Conservation (phyloP, 2,797 vertebrate species). For the Gallinago nigripennis region DNA sequence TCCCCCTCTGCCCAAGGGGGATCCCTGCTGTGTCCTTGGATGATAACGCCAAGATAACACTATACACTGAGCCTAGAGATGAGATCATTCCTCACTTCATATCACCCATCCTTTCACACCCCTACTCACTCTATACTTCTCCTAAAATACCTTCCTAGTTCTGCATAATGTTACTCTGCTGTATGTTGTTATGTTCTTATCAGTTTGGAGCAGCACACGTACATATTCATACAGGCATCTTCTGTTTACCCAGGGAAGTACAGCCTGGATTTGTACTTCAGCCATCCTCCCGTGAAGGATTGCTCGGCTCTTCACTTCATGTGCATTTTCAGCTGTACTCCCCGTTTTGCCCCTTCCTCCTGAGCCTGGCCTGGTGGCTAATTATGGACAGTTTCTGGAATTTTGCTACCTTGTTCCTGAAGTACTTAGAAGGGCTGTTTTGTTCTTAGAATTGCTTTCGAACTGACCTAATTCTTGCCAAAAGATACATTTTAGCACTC, state of each 20-base stretch:
- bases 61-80: background rate
- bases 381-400: background rate
- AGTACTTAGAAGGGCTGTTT: background rate
- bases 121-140: background rate
- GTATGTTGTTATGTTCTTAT: background rate
- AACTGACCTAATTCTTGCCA: conserved; percentile 15
- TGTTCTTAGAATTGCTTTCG: conserved; percentile 2
- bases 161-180: background rate
- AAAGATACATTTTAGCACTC: background rate
- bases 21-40: background rate
- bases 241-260: accelerated
- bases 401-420: background rate
- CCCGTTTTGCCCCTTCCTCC: background rate
- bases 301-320: background rate
- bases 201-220: background rate
- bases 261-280: background rate
- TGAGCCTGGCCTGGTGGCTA: background rate
- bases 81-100: background rate
- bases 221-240: background rate
- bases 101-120: background rate
- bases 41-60: accelerated
- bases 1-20: background rate
- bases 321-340: background rate
- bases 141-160: background rate
- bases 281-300: background rate